Base-by-base conservation (phyloP, 53 echinoderm and acorn worm species). In the Holothuria scabra region DNA sequence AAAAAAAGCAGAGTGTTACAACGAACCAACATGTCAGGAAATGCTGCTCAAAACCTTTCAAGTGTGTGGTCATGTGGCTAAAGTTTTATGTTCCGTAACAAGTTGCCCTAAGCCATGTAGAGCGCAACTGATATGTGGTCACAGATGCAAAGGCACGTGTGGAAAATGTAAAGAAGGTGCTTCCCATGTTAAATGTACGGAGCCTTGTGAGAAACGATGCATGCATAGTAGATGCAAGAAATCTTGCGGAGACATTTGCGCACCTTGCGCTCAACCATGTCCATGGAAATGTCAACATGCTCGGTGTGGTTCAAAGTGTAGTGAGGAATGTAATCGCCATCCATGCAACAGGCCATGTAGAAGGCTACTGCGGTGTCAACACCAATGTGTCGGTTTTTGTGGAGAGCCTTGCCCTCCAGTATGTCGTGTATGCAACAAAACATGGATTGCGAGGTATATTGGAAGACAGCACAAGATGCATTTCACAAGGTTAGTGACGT, bases 391-490 rank as follows among this genome's bases (percentile, higher is more conserved):
- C 20, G 97, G 97, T 60, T 81, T 97, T 7, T 97, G 97, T 62
- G 97, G 97, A 31, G 97, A 97, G 37, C 88, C 72, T 16, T 97
- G 97, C 57, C 97, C 97, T 61, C 58, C 81, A 13, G 41, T 82
- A 1, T 97, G 97, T 32, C 80, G 80, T 3, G 76, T 88, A 25
- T 97, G 97, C 52, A 55, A 94, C 56, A 60, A 57, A 60, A 63
- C 32, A 52, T 52, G 52, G 52, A 52, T 52, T 4, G 14, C 16
- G 8, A 16, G 52, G 52, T 52, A 16, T 52, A 14, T 52, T 52
- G 52, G 52, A 52, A 16, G 52, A 4, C 14, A 18, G 3, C 16
- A 18, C 52, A 52, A 52, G 8, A 14, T 18, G 18, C 52, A 52
- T 2, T 18, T 1, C 14, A 52, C 52, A 52, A 52, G 52, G 52